Evolutionary conservation across 2,888 invertebrate species (phyloP).

Genomic region (Microplitis deprimator): DNA sequence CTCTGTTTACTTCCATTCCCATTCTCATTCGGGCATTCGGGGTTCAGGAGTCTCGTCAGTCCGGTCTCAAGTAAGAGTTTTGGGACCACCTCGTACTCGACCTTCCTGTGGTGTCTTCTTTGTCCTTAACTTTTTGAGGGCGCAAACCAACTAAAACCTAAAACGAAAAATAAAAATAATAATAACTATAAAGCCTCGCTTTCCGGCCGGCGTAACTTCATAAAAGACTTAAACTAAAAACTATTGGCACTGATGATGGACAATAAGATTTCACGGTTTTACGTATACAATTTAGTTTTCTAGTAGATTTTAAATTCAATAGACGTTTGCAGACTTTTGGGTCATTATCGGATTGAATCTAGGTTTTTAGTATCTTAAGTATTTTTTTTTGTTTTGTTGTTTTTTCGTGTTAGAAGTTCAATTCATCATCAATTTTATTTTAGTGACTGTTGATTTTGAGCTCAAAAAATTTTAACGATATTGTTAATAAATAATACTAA

Average conservation of each 20-base stretch:
- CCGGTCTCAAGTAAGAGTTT: constrained; percentile 44
- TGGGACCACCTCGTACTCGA: constrained; percentile 53
- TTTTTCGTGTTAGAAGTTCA: too few relatives aligned
- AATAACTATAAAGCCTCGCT: background rate
- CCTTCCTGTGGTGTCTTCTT: constrained; percentile 36
- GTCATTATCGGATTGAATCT: background rate
- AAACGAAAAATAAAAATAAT: background rate
- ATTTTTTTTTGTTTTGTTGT: too few relatives aligned
- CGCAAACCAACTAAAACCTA: background rate
- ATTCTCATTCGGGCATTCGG: constrained; percentile 16
- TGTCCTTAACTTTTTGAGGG: constrained; percentile 18
- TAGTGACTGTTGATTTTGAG: too few relatives aligned
- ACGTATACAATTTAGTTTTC: background rate
- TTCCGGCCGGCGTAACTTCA: background rate
- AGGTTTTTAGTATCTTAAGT: too few relatives aligned
- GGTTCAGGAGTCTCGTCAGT: constrained; percentile 54
- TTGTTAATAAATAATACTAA: too few relatives aligned
- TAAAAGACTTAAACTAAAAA: background rate
- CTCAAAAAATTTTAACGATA: too few relatives aligned
- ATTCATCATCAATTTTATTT: too few relatives aligned
- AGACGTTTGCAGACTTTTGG: background rate
- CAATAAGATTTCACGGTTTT: background rate
- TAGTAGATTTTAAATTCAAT: too few relatives aligned
- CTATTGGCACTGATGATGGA: background rate
- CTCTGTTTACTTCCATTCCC: background rate